Evolutionary conservation across 1,140 invertebrate genomes (phyloP).

Genomic region (Zaprionus davidi): DNA sequence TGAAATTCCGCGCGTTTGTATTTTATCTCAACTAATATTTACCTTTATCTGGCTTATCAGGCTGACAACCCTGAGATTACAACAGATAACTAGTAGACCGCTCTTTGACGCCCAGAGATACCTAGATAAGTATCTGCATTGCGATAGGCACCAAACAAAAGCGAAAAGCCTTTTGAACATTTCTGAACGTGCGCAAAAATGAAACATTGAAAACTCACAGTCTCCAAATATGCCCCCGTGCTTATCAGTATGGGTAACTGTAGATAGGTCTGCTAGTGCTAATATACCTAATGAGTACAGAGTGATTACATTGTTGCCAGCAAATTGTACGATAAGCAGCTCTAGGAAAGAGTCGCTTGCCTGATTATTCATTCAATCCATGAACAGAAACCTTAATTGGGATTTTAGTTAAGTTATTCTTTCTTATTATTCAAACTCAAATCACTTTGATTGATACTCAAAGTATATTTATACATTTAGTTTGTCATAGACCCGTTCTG

Average conservation of each 20-base stretch:
- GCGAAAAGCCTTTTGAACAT: conserved; percentile 15
- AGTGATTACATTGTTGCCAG: conserved; percentile 33
- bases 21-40: conserved; percentile 42
- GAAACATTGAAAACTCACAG: conserved; percentile 14
- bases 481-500: conserved; percentile 4
- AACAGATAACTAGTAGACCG: neutral
- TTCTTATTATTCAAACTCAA: neutral
- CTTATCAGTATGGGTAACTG: conserved; percentile 51
- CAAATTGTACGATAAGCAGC: conserved; percentile 23
- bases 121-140: conserved; percentile 53
- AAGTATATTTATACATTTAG: neutral
- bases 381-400: neutral
- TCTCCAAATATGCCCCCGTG: neutral
- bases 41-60: conserved; percentile 34
- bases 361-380: conserved; percentile 13
- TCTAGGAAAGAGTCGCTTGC: neutral
- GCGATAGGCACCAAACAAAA: conserved; percentile 30
- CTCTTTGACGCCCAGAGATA: conserved; percentile 6
- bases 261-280: conserved; percentile 6
- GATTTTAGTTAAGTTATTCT: neutral
- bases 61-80: conserved; percentile 18
- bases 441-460: neutral
- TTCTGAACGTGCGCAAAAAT: conserved; percentile 60
- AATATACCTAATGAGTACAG: conserved; percentile 16
- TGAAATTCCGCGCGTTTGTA: neutral